Evolutionary conservation across 2,113 vertebrate species (phyloP), one percentile per base, ranked within the genome.

Genomic region (Pseudorhombus dupliciocellatus): DNA sequence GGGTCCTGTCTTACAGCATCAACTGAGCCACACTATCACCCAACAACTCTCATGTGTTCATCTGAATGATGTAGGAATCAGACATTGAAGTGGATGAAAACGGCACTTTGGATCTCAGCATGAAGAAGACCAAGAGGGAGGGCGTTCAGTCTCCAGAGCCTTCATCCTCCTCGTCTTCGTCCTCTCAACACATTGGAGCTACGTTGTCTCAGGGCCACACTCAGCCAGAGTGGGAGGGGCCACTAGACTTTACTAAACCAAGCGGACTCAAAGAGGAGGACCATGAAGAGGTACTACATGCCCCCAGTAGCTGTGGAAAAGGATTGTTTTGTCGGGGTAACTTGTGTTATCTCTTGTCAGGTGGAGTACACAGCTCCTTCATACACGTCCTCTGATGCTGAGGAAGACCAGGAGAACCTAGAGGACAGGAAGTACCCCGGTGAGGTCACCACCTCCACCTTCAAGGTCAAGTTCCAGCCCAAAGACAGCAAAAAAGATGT

Each of bases 71-170:
- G 21, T 78, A 98, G 98, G 92, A 95, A 52, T 91, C 91, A 37
- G 96, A 96, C 79, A 98, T 99, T 0, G 96, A 98, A 77, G 97
- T 99, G 77, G 98, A 99, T 70, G 98, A 99, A 80, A 98, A 99
- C 0, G 98, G 98, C 53, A 99, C 98, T 18, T 90, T 99, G 87
- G 97, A 99, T 84, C 92, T 99, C 81, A 99, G 98, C 87, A 98
- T 99, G 95, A 97, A 95, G 90, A 98, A 96, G 40, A 93, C 94
- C 70, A 96, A 95, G 68, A 93, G 92, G 44, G 97, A 98, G 6
- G 94, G 92, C 1, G 72, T 95, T 84, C 94, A 93, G 80, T 95
- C 96, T 71, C 94, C 96, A 0, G 97, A 98, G 0, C 90, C 93
- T 42, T 91, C 93, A 14, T 92, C 92, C 0, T 92, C 93, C 16